These are phyloP conservation scores for Calosoma granatense DNA, from an alignment of 1,140 invertebrate genomes.

Conservation along the genomic window DNA sequence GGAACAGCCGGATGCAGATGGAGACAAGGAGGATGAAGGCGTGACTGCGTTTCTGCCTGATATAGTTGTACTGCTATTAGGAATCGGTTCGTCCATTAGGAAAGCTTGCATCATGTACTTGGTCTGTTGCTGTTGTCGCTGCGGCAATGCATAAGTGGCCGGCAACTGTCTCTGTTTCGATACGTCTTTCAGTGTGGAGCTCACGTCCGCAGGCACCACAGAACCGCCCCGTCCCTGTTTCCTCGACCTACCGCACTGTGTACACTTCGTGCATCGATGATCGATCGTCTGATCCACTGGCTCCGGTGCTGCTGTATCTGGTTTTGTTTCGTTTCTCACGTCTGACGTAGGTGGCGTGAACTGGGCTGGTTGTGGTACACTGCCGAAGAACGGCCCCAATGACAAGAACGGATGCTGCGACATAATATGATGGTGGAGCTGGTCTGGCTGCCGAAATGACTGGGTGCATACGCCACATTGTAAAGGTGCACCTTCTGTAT, in stretches of 20 bases:
- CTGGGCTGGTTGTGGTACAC: neutral
- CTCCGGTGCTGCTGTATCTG: conserved; percentile 27
- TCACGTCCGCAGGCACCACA: conserved; percentile 38
- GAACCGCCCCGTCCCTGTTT: conserved; percentile 31
- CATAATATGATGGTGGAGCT: conserved; percentile 49
- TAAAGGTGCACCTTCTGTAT: conserved; percentile 23
- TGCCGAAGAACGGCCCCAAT: conserved; percentile 36
- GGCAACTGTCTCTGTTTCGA: conserved; percentile 46
- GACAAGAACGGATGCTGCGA: conserved; percentile 46
- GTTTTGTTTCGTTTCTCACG: conserved; percentile 28
- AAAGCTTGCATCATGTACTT: conserved; percentile 69
- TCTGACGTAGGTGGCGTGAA: conserved; percentile 12
- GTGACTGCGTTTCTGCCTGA: neutral
- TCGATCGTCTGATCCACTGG: conserved; percentile 13
- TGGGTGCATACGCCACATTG: conserved; percentile 53
- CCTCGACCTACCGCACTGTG: conserved; percentile 16
- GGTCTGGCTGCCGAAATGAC: conserved; percentile 42
- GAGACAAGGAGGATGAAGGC: neutral
- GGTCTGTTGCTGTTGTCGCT: conserved; percentile 34
- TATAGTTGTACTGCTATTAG: neutral
- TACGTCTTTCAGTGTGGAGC: conserved; percentile 40
- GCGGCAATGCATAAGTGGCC: conserved; percentile 47
- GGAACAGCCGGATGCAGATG: conserved; percentile 16
- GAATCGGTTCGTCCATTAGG: conserved; percentile 55
- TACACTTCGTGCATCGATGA: conserved; percentile 13